Percentiles rank a stretch among this genome's conserved stretches.
Conservation (phyloP, 2,113 vertebrate genomes). For the Cryptotis parvus region DNA sequence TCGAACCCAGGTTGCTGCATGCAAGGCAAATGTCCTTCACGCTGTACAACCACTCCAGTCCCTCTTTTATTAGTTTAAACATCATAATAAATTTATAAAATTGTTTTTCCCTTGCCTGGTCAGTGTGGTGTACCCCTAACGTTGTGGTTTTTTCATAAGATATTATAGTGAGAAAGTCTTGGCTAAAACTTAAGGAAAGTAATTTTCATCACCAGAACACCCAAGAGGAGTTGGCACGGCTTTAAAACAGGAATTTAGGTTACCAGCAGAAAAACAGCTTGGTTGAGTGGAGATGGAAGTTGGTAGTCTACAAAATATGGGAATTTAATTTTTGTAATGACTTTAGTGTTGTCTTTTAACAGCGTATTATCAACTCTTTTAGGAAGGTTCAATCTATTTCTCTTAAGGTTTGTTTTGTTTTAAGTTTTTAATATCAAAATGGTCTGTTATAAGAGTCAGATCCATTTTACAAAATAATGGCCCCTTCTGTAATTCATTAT, state of each 20-base stretch:
- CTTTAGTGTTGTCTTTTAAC: not conserved
- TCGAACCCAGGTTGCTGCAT: too few relatives aligned
- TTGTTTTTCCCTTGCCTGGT: not conserved
- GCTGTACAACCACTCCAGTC: too few relatives aligned
- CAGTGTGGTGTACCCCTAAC: not conserved
- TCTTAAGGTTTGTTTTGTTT: not conserved
- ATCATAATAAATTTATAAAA: conserved; percentile 29
- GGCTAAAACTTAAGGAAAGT: conserved; percentile 70
- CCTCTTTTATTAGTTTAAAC: conserved; percentile 29
- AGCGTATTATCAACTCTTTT: not conserved
- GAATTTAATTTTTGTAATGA: not conserved
- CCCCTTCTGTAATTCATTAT: not conserved
- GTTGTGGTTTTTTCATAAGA: conserved; percentile 58
- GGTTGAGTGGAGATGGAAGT: not conserved
- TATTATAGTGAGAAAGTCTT: conserved; percentile 44
- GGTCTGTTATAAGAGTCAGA: not conserved
- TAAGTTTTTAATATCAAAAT: not conserved
- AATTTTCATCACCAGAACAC: conserved; percentile 73
- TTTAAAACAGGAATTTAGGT: conserved; percentile 64
- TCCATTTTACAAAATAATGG: too few relatives aligned
- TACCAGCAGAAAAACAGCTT: conserved; percentile 58
- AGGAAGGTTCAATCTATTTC: conserved; percentile 17
- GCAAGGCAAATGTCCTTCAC: too few relatives aligned
- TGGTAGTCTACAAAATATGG: conserved; percentile 38
- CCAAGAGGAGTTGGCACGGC: conserved; percentile 62